Conservation (phyloP, 2,797 vertebrate species). For the Stomatorhinus walkeri region DNA sequence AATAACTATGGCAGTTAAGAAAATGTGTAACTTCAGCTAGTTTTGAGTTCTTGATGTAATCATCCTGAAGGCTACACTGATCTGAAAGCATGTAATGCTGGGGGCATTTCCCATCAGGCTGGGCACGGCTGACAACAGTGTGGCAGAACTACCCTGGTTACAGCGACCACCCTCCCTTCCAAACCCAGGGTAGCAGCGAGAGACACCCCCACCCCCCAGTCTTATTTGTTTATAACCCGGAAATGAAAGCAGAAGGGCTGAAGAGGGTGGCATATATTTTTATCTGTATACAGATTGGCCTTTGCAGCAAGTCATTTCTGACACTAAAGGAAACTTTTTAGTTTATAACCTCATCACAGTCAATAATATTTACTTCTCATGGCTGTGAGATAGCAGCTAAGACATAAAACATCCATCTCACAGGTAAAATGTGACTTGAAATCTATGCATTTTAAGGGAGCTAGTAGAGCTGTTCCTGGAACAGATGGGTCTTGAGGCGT, state of each 20-base stretch:
- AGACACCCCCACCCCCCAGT: background rate
- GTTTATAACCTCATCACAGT: background rate
- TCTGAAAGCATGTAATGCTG: background rate
- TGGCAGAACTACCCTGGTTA: background rate
- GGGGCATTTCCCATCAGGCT: background rate
- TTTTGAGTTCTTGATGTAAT: background rate
- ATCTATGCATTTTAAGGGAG: background rate
- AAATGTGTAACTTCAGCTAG: background rate
- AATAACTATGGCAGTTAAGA: background rate
- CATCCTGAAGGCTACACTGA: background rate
- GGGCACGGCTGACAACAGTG: background rate
- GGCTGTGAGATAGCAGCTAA: background rate
- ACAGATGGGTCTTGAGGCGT: background rate
- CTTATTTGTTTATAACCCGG: background rate
- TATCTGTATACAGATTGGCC: background rate
- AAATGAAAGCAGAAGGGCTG: background rate
- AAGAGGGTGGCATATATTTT: background rate
- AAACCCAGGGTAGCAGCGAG: background rate
- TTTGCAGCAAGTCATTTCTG: background rate
- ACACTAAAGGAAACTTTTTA: background rate
- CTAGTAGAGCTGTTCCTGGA: background rate
- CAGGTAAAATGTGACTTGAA: background rate
- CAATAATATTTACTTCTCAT: background rate
- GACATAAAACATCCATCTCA: background rate
- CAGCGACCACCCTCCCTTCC: too few species aligned